phyloP scores from a whole-genome alignment of 2,113 vertebrate genomes.

The Aramus guarauna region DNA sequence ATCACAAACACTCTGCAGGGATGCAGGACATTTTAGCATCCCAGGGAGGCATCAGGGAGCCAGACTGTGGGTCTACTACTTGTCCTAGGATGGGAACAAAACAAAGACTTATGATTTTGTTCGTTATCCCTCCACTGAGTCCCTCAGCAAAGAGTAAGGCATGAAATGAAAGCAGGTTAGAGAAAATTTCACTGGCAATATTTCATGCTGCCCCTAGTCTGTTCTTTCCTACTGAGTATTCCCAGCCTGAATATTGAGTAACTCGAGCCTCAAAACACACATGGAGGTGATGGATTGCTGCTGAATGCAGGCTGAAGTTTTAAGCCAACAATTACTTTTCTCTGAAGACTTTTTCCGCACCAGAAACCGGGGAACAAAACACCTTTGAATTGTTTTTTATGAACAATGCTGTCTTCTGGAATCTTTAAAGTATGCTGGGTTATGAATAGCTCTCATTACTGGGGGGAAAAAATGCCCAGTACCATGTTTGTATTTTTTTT shows the following conservation, averaged over 20 bases:
- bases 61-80: accelerated
- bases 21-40: neutral
- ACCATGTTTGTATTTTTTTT: neutral
- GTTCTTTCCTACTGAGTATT: neutral
- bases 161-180: neutral
- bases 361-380: conserved; percentile 16
- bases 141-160: neutral
- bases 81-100: neutral
- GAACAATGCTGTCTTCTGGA: neutral
- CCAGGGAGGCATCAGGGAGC: neutral
- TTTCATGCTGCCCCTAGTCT: neutral
- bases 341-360: conserved; percentile 4
- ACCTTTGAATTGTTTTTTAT: neutral
- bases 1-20: neutral
- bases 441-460: conserved; percentile 32
- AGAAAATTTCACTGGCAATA: neutral
- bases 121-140: neutral
- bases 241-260: conserved; percentile 29
- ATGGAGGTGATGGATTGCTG: neutral
- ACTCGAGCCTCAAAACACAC: neutral
- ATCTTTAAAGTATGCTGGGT: neutral
- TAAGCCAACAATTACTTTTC: conserved; percentile 42
- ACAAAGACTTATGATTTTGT: neutral
- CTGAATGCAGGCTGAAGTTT: conserved; percentile 30
- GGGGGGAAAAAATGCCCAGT: neutral